Percentiles rank a stretch among this genome's conserved stretches.
Evolutionary conservation across 2,797 vertebrate genomes (phyloP).

Genomic region (Centroberyx gerrardi): DNA sequence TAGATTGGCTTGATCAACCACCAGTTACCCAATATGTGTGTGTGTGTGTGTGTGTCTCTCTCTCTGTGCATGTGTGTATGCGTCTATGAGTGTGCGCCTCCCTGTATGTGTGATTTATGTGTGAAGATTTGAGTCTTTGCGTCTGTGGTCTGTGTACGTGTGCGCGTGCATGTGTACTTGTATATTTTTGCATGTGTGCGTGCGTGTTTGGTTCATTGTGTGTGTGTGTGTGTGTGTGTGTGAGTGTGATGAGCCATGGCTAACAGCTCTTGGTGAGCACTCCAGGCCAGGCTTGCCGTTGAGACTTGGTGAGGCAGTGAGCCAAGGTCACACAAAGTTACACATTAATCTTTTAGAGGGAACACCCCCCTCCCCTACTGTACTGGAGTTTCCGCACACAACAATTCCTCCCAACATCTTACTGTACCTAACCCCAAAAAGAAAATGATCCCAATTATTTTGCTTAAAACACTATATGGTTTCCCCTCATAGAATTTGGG

Average conservation of each 20-base stretch:
- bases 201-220: slow-evolving; percentile 40
- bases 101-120: slow-evolving; percentile 8
- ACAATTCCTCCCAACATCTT: neutral
- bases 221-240: slow-evolving; percentile 15
- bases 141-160: neutral
- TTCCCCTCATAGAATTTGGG: neutral
- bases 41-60: slow-evolving; percentile 2
- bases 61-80: slow-evolving; percentile 1
- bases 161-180: slow-evolving; percentile 11
- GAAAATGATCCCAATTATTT: neutral
- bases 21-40: slow-evolving; percentile 60
- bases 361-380: slow-evolving; percentile 33
- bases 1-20: slow-evolving; percentile 83
- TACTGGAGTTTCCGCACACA: slow-evolving; percentile 17
- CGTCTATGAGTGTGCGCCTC: slow-evolving; percentile 6
- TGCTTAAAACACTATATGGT: neutral
- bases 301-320: slow-evolving; percentile 70
- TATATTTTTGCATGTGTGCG: slow-evolving; percentile 7
- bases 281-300: slow-evolving; percentile 59
- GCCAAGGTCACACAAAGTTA: slow-evolving; percentile 79
- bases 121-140: neutral
- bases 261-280: slow-evolving; percentile 68
- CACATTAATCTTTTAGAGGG: slow-evolving; percentile 78
- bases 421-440: neutral
- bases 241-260: slow-evolving; percentile 74